Evolutionary conservation across 2,888 invertebrate genomes (phyloP).

Genomic region (Choristoneura rosaceana): DNA sequence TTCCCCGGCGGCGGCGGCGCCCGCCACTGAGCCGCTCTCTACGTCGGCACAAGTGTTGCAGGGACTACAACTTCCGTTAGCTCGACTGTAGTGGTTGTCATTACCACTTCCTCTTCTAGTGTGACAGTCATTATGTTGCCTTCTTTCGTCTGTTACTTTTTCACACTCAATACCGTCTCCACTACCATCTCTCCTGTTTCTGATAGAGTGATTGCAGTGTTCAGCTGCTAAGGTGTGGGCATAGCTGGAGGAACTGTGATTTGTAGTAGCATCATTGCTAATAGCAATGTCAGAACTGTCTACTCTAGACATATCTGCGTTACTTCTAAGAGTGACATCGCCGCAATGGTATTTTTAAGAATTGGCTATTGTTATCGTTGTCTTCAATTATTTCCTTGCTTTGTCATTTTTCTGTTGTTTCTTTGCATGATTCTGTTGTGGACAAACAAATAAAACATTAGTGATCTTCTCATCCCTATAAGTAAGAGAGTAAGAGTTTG

Average conservation of each 20-base stretch:
- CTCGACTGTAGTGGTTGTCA: slow-evolving; percentile 5
- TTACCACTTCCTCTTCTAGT: slow-evolving; percentile 4
- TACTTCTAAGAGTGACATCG: not conserved
- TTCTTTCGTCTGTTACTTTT: not conserved
- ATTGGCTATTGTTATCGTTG: not conserved
- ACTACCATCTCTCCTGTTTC: not conserved
- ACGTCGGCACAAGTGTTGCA: not conserved
- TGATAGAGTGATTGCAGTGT: not conserved
- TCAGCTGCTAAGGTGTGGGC: not conserved
- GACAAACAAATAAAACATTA: not conserved
- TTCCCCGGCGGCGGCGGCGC: not conserved
- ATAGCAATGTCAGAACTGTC: not conserved
- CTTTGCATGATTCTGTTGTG: not conserved
- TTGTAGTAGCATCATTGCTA: not conserved
- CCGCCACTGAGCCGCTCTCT: not conserved
- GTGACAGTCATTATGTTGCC: not conserved
- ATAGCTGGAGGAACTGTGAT: not conserved
- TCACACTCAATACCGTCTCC: not conserved
- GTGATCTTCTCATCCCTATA: not conserved
- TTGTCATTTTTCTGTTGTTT: not conserved
- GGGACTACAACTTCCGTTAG: not conserved
- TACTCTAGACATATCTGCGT: not conserved
- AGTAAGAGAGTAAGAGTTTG: too few relatives aligned
- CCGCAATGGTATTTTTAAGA: not conserved
- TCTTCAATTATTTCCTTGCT: not conserved